phyloP scores from a whole-genome alignment of 2,797 vertebrate genomes.

The Coendou prehensilis region DNA sequence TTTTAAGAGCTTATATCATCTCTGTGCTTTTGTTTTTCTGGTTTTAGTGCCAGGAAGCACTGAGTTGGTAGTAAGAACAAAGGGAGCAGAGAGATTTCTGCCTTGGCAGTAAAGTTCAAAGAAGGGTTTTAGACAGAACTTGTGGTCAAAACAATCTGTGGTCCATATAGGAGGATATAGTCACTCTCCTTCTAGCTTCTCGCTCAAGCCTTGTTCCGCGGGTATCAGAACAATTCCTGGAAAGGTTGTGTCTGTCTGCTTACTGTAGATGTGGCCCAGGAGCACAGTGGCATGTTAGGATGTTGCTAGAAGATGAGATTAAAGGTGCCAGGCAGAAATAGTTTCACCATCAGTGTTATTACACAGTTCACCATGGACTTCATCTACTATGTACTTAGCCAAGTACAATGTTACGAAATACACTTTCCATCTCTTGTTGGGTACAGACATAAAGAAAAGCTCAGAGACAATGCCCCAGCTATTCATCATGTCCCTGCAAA shows the following conservation, averaged over 20 bases:
- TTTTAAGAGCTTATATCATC: constrained; percentile 33
- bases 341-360: not conserved
- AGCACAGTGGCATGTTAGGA: not conserved
- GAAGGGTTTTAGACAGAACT: not conserved
- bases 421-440: not conserved
- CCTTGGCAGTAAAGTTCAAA: not conserved
- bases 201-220: not conserved
- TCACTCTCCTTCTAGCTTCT: not conserved
- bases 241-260: not conserved
- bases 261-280: not conserved
- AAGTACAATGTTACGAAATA: not conserved
- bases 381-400: not conserved
- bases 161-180: not conserved
- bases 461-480: not conserved
- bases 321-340: constrained; percentile 4
- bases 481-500: not conserved
- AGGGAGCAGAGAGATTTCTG: not conserved
- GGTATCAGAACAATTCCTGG: not conserved
- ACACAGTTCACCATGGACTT: not conserved
- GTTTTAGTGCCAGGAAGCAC: constrained; percentile 43
- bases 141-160: not conserved
- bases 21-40: constrained; percentile 32
- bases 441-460: not conserved
- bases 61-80: not conserved
- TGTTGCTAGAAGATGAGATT: not conserved